These are phyloP conservation scores for Octopus sinensis DNA, from an alignment of 1,140 invertebrate genomes.

Conservation along the genomic window DNA sequence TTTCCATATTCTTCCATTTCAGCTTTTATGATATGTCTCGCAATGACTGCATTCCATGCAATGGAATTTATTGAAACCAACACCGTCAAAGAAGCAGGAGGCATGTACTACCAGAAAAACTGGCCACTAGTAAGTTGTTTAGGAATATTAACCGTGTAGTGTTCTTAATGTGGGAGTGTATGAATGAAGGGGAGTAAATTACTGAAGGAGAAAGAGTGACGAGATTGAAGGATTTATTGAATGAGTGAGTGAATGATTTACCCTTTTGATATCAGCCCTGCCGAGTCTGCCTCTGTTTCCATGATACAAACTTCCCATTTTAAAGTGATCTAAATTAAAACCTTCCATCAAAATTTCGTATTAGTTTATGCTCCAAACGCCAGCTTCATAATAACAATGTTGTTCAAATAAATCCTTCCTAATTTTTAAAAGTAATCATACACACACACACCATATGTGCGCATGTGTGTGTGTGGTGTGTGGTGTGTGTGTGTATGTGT, in stretches of 20 bases:
- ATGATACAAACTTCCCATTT: too few species aligned
- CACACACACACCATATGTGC: too few species aligned
- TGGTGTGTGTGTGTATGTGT: too few species aligned
- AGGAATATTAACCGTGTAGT: not conserved
- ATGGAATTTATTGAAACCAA: constrained; percentile 1
- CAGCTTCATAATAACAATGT: too few species aligned
- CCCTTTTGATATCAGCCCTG: not conserved
- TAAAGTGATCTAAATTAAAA: too few species aligned
- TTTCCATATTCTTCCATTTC: not conserved
- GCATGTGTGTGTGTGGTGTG: too few species aligned
- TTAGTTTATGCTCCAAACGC: too few species aligned
- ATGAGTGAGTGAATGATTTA: not conserved
- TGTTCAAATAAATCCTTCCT: too few species aligned
- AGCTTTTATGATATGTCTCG: not conserved
- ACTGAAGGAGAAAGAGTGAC: not conserved
- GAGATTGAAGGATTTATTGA: not conserved
- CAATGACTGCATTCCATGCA: not conserved
- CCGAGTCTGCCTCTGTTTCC: not conserved
- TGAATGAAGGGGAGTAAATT: not conserved
- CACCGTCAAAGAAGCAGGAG: not conserved
- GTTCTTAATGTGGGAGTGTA: not conserved
- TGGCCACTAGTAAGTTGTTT: constrained; percentile 1
- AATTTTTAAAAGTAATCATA: too few species aligned
- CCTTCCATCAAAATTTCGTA: too few species aligned
- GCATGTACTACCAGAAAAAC: not conserved